A percentile compares a stretch with the other conserved stretches of the same genome.
phyloP scores from a whole-genome alignment of 2,888 invertebrate species.

The Sesamia inferens region DNA sequence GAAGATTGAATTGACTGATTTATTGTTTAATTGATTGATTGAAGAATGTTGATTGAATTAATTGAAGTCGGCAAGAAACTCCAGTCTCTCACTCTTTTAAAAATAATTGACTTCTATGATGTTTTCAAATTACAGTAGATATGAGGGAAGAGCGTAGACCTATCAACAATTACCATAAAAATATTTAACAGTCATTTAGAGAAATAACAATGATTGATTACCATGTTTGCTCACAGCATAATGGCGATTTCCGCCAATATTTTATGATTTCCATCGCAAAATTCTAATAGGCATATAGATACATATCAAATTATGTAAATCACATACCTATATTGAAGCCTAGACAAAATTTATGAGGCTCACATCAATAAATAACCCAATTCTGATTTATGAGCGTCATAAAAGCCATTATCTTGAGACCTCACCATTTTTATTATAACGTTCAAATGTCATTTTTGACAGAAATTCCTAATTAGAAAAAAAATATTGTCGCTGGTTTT shows the following conservation, averaged over 20 bases:
- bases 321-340: background rate
- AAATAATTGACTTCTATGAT: too few relatives aligned
- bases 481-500: background rate
- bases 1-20: too few relatives aligned
- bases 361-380: conserved; percentile 20
- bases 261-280: background rate
- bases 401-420: background rate
- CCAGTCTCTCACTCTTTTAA: too few relatives aligned
- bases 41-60: too few relatives aligned
- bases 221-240: background rate
- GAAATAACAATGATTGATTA: background rate
- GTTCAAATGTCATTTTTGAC: background rate
- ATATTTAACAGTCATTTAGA: background rate
- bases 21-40: too few relatives aligned
- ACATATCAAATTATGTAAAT: conserved; percentile 34
- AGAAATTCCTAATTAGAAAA: background rate
- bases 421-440: background rate
- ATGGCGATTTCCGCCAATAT: background rate
- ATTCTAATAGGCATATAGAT: background rate
- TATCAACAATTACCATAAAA: too few relatives aligned
- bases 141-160: too few relatives aligned
- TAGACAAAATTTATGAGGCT: conserved; percentile 12
- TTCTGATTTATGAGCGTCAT: conserved; percentile 16
- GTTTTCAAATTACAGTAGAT: too few relatives aligned
- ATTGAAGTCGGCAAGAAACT: too few relatives aligned